Evolutionary conservation across 2,797 vertebrate genomes (phyloP), one percentile per base, ranked within the genome.

Genomic region (Emys orbicularis): DNA sequence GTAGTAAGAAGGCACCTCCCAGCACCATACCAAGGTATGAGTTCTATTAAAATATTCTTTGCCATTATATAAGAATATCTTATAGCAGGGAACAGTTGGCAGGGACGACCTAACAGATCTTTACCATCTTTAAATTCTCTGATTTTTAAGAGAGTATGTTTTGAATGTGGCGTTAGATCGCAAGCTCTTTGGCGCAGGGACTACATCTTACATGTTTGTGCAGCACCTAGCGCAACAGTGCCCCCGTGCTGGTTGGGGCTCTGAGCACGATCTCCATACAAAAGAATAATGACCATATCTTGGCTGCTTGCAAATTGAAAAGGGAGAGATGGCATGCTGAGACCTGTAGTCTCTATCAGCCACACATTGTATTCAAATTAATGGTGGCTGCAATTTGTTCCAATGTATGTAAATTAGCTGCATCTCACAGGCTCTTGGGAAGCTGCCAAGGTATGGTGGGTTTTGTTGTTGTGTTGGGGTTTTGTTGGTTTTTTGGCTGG

Each of bases 1-100:
- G 79, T 92, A 91, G 41, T 83, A 87, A 89, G 83, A 79, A 90
- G 83, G 25, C 83, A 83, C 29, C 52, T 74, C 25, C 72, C 44
- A 50, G 25, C 59, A n/a, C 23, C 0, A 0, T 50, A 83, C 44
- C 85, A 53, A 79, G 47, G 84, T 68, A 68, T 68, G n/a, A 37
- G 29, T 37, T 19, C 65, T 37, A 47, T 27, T 47, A 41, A 76
- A 47, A 76, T 76, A 27, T 12, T 76, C 72, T 76, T 47, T 29
- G 27, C 6, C 87, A 83, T 93, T 92, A 91, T n/a, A n/a, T 90
- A 74, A 94, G 94, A 96, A 87, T 6, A 44, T 21, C 8, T 68
- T 52, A 86, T 91, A 89, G 91, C 80, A 82, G 80, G 44, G 86
- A 92, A 90, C 34, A 90, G 77, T 72, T 92, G 90, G 83, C 83